phyloP scores from a whole-genome alignment of 2,888 invertebrate genomes.

The Aspidiotus destructor region DNA sequence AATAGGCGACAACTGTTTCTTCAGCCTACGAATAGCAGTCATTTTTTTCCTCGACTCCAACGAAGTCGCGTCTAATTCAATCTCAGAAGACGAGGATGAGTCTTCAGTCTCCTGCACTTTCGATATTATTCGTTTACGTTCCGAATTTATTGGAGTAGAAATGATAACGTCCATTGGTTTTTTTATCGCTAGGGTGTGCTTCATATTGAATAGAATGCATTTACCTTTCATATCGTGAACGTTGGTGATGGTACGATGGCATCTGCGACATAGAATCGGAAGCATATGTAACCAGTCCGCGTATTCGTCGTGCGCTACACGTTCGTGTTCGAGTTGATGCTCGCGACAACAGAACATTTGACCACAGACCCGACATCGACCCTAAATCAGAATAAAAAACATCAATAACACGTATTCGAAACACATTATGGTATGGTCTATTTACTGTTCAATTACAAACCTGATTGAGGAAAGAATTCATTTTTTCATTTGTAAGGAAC shows the following conservation, averaged over 20 bases:
- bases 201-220: constrained; percentile 2
- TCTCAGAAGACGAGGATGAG: too few species aligned
- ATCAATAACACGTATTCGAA: neutral
- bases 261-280: constrained; percentile 13
- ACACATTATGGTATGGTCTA: neutral
- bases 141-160: neutral
- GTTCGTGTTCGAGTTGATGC: constrained; percentile 16
- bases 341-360: constrained; percentile 11
- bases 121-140: constrained; percentile 9
- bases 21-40: neutral
- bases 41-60: constrained; percentile 12
- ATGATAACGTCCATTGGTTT: too few species aligned
- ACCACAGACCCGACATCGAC: constrained; percentile 19
- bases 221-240: constrained; percentile 5
- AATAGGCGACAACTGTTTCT: neutral
- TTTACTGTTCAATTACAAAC: too few species aligned
- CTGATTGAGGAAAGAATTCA: too few species aligned
- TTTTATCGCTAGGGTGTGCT: neutral
- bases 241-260: neutral
- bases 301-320: constrained; percentile 5
- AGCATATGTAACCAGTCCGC: constrained; percentile 1
- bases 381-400: neutral
- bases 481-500: too few species aligned
- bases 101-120: neutral
- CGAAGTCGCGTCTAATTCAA: neutral